phyloP scores from a whole-genome alignment of 2,888 invertebrate species.

The Hoplodrina blanda region DNA sequence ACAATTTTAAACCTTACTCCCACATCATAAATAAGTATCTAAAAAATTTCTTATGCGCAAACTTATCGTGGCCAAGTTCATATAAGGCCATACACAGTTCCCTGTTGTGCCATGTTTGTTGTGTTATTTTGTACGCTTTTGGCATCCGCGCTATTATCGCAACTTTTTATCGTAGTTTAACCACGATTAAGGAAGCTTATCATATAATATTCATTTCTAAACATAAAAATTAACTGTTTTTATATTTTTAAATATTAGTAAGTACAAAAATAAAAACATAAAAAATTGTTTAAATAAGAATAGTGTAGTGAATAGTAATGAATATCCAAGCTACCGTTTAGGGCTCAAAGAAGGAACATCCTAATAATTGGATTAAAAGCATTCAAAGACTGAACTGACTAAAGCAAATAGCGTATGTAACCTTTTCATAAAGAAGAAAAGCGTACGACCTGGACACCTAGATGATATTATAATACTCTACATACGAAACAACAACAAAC shows the following conservation, averaged over 20 bases:
- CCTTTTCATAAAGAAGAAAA: too few species aligned
- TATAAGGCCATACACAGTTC: slow-evolving; percentile 79
- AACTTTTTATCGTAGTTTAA: slow-evolving; percentile 80
- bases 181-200: slow-evolving; percentile 64
- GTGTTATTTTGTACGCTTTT: slow-evolving; percentile 88
- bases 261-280: too few species aligned
- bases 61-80: slow-evolving; percentile 62
- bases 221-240: too few species aligned
- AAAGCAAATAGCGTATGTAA: too few species aligned
- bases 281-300: too few species aligned
- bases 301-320: too few species aligned
- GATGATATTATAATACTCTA: not conserved
- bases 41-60: slow-evolving; percentile 33
- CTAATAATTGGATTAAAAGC: too few species aligned
- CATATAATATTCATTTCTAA: not conserved
- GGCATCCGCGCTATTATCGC: slow-evolving; percentile 87
- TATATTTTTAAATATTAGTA: too few species aligned
- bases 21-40: slow-evolving; percentile 35
- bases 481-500: not conserved
- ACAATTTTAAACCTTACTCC: slow-evolving; percentile 56
- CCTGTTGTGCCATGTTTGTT: slow-evolving; percentile 80
- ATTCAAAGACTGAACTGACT: too few species aligned
- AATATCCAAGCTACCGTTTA: too few species aligned
- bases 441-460: too few species aligned
- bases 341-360: too few species aligned